phyloP scores from a whole-genome alignment of 2,113 vertebrate species.

The Cynopterus brachyotis region DNA sequence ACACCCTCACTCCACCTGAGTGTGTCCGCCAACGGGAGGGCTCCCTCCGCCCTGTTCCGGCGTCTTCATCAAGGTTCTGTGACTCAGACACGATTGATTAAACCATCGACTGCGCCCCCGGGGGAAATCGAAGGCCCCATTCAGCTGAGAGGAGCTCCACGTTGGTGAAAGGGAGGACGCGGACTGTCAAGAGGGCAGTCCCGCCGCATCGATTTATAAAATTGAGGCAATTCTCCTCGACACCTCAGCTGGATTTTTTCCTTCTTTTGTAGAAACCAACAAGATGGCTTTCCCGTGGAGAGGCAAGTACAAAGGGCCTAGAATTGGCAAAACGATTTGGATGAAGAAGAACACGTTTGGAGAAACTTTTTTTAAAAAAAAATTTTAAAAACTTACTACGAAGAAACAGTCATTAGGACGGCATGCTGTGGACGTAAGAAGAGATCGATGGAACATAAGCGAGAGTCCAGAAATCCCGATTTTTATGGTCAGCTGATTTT shows the following conservation, averaged over 20 bases:
- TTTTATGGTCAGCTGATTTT: background rate
- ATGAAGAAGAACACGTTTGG: background rate
- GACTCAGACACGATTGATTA: background rate
- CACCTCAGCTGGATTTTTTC: background rate
- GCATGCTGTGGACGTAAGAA: too few relatives aligned
- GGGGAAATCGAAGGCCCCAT: background rate
- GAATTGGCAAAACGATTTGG: background rate
- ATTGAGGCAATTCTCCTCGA: background rate
- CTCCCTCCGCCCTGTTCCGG: background rate
- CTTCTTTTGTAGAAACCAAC: background rate
- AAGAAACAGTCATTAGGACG: background rate
- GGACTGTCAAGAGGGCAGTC: background rate
- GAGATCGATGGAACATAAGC: too few relatives aligned
- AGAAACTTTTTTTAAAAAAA: too few relatives aligned
- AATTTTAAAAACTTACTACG: background rate
- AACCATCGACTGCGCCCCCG: background rate
- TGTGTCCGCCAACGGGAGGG: background rate
- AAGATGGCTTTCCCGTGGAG: background rate
- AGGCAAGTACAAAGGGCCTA: background rate
- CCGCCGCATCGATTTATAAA: background rate
- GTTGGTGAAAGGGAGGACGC: background rate
- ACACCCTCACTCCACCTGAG: background rate
- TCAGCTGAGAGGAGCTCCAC: background rate
- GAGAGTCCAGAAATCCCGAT: background rate
- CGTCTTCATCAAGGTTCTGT: background rate